Percentiles rank a stretch among this genome's conserved stretches.
These are phyloP conservation scores for Leucophenga varia DNA, from an alignment of 1,140 invertebrate species.

Conservation along the genomic window DNA sequence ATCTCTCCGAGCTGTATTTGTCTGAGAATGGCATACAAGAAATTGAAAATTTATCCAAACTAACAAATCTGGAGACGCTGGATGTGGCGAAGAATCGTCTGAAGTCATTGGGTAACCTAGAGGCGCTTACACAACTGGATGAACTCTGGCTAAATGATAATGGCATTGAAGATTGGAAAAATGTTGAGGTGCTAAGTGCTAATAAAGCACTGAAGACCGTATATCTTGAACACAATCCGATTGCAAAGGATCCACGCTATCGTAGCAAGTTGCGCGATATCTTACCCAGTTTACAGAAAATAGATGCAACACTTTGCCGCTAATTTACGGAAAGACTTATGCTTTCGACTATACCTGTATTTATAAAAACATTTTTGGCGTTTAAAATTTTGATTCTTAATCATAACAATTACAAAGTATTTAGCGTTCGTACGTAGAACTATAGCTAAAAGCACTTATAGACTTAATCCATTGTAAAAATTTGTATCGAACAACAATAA, in stretches of 20 bases:
- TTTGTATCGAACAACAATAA: no score
- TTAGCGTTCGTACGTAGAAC: no score
- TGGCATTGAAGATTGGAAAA: slow-evolving; percentile 81
- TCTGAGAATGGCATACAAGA: slow-evolving; percentile 88
- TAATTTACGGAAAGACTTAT: no score
- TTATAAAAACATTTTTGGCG: no score
- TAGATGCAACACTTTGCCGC: slow-evolving; percentile 89
- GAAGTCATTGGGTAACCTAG: slow-evolving; percentile 76
- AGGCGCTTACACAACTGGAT: slow-evolving; percentile 73
- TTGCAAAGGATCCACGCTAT: slow-evolving; percentile 83
- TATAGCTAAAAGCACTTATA: no score
- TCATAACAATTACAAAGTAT: no score
- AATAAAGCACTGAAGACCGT: slow-evolving; percentile 84
- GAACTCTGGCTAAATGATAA: slow-evolving; percentile 99
- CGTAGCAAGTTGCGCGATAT: slow-evolving; percentile 87
- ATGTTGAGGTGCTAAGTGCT: slow-evolving; percentile 72
- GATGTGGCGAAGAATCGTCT: slow-evolving; percentile 92
- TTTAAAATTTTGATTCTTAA: no score
- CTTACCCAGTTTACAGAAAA: slow-evolving; percentile 83
- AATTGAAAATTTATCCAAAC: slow-evolving; percentile 74
- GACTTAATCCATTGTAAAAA: no score
- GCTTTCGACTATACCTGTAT: no score
- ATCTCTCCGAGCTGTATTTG: slow-evolving; percentile 87
- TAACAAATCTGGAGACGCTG: slow-evolving; percentile 76
- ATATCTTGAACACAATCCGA: slow-evolving; percentile 92